Evolutionary conservation across 2,797 vertebrate genomes (phyloP), one percentile per base, ranked within the genome.

Genomic region (Dallia pectoralis): DNA sequence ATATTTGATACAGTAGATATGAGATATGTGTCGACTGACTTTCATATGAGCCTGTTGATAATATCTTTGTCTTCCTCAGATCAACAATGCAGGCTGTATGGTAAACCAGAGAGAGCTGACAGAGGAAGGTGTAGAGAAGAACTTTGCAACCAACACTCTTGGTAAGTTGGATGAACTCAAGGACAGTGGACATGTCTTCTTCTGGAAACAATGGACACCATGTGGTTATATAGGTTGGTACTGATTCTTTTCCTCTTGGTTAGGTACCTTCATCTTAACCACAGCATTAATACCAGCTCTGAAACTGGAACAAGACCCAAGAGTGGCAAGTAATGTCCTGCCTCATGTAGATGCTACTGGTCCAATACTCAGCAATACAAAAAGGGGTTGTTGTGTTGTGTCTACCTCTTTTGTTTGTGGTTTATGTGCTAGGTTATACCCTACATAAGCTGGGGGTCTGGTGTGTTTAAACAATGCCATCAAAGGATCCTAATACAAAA

Each of bases 1-100:
- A 14, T 16, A 36, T 5, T 44, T 44, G 11, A 5, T 5, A 33
- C 29, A 61, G 9, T 59, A 59, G 53, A 59, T 6, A 44, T 44
- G 14, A 12, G 40, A 44, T n/a, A n/a, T 44, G 40, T 44, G 14
- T 59, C 25, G 0, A 25, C 11, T 56, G 9, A 25, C 3, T 22
- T 53, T 2, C n/a, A 22, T 53, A 56, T 4, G 4, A 25, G 19
- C 79, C 0, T 81, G 15, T 70, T 40, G 9, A 59, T 2, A 25
- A 59, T 40, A 19, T 12, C 51, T 18, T 47, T 1, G 0, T 73
- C 15, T 70, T 71, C 29, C 25, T 22, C 85, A 96, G 95, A 91
- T 96, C 75, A 96, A 95, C 87, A 96, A 96, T 29, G 93, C 95
- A 0, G 94, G 94, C 12, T 96, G 94, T 49, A 95, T 96, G 95